phyloP scores from a whole-genome alignment of 2,888 invertebrate genomes.

The Pyrrhia umbra region DNA sequence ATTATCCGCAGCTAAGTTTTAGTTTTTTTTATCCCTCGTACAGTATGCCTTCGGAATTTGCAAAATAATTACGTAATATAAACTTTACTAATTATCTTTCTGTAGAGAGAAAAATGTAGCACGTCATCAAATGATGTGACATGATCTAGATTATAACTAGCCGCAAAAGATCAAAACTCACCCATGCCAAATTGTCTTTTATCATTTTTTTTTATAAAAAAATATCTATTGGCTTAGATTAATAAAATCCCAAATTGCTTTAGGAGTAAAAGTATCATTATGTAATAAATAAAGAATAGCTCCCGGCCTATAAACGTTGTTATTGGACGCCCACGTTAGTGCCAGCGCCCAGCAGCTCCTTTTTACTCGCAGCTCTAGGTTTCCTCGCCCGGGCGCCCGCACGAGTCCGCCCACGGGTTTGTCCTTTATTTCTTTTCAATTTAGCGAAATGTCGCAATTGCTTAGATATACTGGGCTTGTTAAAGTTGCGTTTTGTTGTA shows the following conservation, averaged over 20 bases:
- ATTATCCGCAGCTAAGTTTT: constrained; percentile 14
- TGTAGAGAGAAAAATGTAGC: too few species aligned
- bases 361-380: constrained; percentile 66
- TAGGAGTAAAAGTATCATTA: constrained; percentile 50
- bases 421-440: constrained; percentile 59
- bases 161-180: too few species aligned
- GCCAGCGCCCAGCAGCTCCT: constrained; percentile 46
- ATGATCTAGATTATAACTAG: too few species aligned
- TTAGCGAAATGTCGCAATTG: constrained; percentile 52
- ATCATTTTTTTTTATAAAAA: not conserved
- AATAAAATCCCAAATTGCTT: constrained; percentile 45
- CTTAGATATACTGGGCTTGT: constrained; percentile 50
- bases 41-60: not conserved
- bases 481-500: constrained; percentile 33
- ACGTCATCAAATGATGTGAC: too few species aligned
- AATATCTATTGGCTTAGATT: constrained; percentile 9
- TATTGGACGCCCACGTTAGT: constrained; percentile 66
- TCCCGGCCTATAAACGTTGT: constrained; percentile 61
- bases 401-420: constrained; percentile 66
- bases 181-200: too few species aligned
- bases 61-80: too few species aligned
- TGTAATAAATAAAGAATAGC: constrained; percentile 63
- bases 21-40: not conserved
- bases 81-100: too few species aligned
- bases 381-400: constrained; percentile 47